Percentiles rank a stretch among this genome's conserved stretches.
Conservation (phyloP, 2,113 vertebrate species). For the human region GRCh38 chr20:29058501-29059000, state of each 20-base stretch:
- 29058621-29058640: background rate
- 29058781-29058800: background rate
- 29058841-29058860: background rate
- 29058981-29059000: background rate
- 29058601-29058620: background rate
- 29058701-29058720: background rate
- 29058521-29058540: too few relatives aligned
- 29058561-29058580: background rate
- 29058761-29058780: background rate
- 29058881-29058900: background rate
- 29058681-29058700: background rate
- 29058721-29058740: background rate
- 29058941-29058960: background rate
- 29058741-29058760: background rate
- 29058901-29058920: background rate
- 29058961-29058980: background rate
- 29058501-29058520: too few relatives aligned
- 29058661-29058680: background rate
- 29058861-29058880: background rate
- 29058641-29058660: background rate
- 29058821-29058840: background rate
- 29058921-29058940: background rate
- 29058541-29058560: too few relatives aligned
- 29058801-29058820: background rate
- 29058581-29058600: background rate